Percentiles rank a stretch among this genome's conserved stretches.
phyloP scores from a whole-genome alignment of 1,140 invertebrate species.

The Pissodes strobi region DNA sequence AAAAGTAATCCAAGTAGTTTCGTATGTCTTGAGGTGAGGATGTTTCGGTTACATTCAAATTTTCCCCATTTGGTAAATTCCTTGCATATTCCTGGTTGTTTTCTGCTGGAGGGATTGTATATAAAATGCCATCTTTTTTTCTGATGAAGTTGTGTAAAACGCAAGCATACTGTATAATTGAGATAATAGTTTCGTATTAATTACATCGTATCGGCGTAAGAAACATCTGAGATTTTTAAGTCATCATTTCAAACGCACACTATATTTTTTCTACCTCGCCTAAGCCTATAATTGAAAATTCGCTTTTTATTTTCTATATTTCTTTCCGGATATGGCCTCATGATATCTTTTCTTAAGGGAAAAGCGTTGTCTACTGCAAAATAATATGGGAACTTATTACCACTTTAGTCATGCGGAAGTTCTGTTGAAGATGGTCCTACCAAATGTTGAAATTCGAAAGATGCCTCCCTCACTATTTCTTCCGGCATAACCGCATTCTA shows the following conservation, averaged over 20 bases:
- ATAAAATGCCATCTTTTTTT: slow-evolving; percentile 1
- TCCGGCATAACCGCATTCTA: too few species aligned
- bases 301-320: neutral
- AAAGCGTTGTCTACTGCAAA: neutral
- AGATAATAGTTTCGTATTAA: neutral
- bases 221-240: slow-evolving; percentile 19
- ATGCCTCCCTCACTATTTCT: slow-evolving; percentile 11
- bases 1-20: slow-evolving; percentile 3
- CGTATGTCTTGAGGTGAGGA: too few species aligned
- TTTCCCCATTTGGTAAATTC: neutral
- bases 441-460: too few species aligned
- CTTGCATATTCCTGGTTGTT: neutral
- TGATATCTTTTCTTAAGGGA: too few species aligned
- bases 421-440: slow-evolving; percentile 11
- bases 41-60: too few species aligned
- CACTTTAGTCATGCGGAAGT: too few species aligned
- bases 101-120: neutral
- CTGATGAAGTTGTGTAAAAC: slow-evolving; percentile 1
- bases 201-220: slow-evolving; percentile 7
- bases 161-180: neutral
- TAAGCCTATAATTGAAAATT: too few species aligned
- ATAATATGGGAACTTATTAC: too few species aligned
- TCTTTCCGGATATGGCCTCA: too few species aligned
- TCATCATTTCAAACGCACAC: too few species aligned
- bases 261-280: slow-evolving; percentile 5